phyloP scores from a whole-genome alignment of 2,797 vertebrate species.

The Neopelma chrysocephalum region DNA sequence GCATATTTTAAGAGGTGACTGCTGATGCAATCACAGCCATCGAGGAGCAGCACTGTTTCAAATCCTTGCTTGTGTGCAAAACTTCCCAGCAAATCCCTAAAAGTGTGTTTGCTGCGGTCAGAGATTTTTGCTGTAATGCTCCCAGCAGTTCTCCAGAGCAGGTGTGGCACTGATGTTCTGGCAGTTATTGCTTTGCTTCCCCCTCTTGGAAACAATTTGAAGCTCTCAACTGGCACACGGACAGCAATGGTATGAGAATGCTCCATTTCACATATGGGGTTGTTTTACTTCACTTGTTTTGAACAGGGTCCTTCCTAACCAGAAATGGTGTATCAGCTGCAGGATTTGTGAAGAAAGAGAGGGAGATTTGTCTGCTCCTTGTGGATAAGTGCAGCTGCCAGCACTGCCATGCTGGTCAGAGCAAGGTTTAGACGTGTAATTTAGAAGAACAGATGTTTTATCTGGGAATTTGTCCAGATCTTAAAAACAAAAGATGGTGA shows the following conservation, averaged over 20 bases:
- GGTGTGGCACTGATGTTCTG: neutral
- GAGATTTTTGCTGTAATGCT: neutral
- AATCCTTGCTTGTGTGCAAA: neutral
- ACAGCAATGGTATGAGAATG: neutral
- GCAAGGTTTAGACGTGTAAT: neutral
- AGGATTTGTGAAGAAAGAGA: constrained; percentile 12
- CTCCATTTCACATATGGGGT: neutral
- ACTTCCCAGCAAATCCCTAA: neutral
- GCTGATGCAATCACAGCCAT: neutral
- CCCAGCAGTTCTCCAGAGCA: neutral
- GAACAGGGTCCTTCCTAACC: neutral
- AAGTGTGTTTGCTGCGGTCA: neutral
- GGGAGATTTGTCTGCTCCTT: neutral
- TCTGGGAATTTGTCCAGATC: constrained; percentile 44
- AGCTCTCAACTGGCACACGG: neutral
- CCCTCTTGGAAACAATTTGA: neutral
- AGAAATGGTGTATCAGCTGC: neutral
- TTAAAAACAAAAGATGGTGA: neutral
- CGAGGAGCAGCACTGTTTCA: neutral
- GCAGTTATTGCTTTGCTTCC: neutral
- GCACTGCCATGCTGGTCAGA: neutral
- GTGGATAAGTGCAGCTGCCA: constrained; percentile 22
- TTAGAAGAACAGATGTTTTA: constrained; percentile 62
- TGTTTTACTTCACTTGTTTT: neutral
- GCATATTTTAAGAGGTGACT: neutral